phyloP scores from a whole-genome alignment of 2,113 vertebrate species.

The Mormyrus lacerda region DNA sequence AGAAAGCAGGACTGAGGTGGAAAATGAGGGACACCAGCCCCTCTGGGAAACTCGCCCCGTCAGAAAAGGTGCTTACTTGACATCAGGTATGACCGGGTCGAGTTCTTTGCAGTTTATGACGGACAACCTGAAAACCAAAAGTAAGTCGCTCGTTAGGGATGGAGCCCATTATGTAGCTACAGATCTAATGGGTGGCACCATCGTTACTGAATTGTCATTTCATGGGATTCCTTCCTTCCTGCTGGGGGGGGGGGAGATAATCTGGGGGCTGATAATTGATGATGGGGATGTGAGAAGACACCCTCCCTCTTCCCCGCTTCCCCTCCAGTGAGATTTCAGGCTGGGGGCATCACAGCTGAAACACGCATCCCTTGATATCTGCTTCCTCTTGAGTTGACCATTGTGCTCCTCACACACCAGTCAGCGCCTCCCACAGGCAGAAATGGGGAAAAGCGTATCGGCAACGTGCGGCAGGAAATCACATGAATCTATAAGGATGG shows the following conservation, averaged over 20 bases:
- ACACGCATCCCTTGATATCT: background rate
- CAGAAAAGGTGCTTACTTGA: background rate
- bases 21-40: background rate
- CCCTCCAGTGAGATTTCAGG: background rate
- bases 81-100: background rate
- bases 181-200: background rate
- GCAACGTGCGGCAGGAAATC: background rate
- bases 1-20: background rate
- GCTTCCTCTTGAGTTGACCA: background rate
- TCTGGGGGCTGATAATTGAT: background rate
- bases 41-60: background rate
- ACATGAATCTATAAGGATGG: background rate
- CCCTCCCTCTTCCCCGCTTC: background rate
- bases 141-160: background rate
- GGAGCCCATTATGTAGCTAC: background rate
- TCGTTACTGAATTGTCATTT: background rate
- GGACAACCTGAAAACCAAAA: constrained; percentile 9
- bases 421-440: background rate
- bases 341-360: background rate
- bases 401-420: background rate
- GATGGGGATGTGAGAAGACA: background rate
- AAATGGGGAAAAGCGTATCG: background rate
- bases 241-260: background rate
- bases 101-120: constrained; percentile 16
- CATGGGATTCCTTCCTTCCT: background rate